phyloP scores from a whole-genome alignment of 2,888 invertebrate species.

The Clunio marinus region DNA sequence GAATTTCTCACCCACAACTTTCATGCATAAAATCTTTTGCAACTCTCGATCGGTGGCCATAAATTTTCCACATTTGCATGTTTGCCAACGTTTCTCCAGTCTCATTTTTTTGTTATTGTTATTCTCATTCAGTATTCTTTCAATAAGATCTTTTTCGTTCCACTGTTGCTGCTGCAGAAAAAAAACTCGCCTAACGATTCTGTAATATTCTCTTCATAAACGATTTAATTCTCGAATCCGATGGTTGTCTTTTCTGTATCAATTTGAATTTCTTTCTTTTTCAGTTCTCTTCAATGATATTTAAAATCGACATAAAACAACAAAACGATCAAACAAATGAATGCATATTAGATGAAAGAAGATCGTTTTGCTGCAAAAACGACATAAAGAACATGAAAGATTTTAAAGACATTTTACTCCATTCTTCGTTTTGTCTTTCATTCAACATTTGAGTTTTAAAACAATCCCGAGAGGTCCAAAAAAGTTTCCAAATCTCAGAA shows the following conservation, averaged over 20 bases:
- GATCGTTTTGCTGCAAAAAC: background rate
- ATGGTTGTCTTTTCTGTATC: too few relatives aligned
- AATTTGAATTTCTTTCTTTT: background rate
- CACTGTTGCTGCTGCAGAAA: background rate
- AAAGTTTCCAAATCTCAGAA: slow-evolving; percentile 3
- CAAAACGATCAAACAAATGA: slow-evolving; percentile 2
- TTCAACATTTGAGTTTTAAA: background rate
- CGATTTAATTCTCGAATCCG: background rate
- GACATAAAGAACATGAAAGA: background rate
- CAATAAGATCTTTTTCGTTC: background rate
- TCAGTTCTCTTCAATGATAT: background rate
- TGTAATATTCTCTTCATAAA: background rate
- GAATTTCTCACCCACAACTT: slow-evolving; percentile 13
- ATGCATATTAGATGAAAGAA: background rate
- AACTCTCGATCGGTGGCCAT: background rate
- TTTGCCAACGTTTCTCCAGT: background rate
- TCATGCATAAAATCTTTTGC: background rate
- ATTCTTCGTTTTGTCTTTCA: background rate
- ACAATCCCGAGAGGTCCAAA: background rate
- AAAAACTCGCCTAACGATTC: background rate
- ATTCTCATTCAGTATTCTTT: too few relatives aligned
- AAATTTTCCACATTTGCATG: slow-evolving; percentile 2
- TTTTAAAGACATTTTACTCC: too few relatives aligned
- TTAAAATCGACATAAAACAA: background rate
- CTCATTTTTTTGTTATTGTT: slow-evolving; percentile 2